These are phyloP conservation scores for Gymnosoma rotundatum DNA, from an alignment of 2,888 invertebrate genomes.

Conservation along the genomic window DNA sequence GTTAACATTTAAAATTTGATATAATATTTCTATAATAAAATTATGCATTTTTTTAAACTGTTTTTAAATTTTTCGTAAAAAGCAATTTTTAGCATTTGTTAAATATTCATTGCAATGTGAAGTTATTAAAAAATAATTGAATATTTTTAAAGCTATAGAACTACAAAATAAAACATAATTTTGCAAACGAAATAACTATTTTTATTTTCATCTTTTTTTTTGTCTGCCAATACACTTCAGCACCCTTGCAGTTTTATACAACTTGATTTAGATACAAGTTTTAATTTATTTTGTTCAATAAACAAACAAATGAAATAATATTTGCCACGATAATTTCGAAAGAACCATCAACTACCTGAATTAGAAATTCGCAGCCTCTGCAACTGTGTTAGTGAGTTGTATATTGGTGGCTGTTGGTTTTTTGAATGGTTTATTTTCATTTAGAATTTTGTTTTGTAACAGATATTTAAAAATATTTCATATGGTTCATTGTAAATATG, in stretches of 20 bases:
- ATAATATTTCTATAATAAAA: conserved; percentile 7
- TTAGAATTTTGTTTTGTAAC: conserved; percentile 10
- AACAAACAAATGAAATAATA: conserved; percentile 33
- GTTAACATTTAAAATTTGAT: not conserved
- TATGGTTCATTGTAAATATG: too few species aligned
- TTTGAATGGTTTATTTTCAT: conserved; percentile 15
- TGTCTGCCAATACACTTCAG: not conserved
- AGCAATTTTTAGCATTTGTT: conserved; percentile 19
- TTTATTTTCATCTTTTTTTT: not conserved
- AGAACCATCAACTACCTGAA: not conserved
- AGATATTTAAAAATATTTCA: too few species aligned
- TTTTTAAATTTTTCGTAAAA: conserved; percentile 14
- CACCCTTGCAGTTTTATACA: not conserved
- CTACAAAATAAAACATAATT: not conserved
- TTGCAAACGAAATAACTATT: conserved; percentile 9
- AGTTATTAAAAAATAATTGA: conserved; percentile 53
- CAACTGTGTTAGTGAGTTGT: not conserved
- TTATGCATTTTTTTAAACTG: not conserved
- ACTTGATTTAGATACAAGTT: not conserved
- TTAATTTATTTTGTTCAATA: conserved; percentile 7
- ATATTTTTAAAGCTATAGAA: conserved; percentile 8
- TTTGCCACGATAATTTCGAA: conserved; percentile 19
- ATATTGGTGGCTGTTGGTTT: not conserved
- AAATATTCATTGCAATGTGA: conserved; percentile 39
- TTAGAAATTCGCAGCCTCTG: not conserved